These are phyloP conservation scores for Nothobranchius furzeri DNA, from an alignment of 2,113 vertebrate species.

Conservation along the genomic window DNA sequence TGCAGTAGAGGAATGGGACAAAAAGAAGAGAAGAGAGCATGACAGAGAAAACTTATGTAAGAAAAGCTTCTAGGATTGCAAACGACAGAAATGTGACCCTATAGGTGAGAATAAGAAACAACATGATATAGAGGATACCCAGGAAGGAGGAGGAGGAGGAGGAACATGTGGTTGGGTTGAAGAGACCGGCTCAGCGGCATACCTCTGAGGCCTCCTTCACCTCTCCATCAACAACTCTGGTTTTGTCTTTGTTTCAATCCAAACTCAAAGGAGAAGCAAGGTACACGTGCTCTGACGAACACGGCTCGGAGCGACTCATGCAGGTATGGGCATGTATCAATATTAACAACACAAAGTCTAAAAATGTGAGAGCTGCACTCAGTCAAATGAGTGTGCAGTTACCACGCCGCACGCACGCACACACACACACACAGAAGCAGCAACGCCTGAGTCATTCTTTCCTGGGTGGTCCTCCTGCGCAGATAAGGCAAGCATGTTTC, in stretches of 20 bases:
- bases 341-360: constrained; percentile 72
- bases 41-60: constrained; percentile 12
- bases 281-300: constrained; percentile 61
- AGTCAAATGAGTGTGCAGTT: constrained; percentile 59
- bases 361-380: constrained; percentile 58
- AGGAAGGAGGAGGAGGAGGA: constrained; percentile 13
- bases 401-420: constrained; percentile 20
- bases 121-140: constrained; percentile 12
- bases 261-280: constrained; percentile 63
- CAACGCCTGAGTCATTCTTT: constrained; percentile 70
- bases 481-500: constrained; percentile 81
- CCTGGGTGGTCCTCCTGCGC: constrained; percentile 81
- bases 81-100: constrained; percentile 17
- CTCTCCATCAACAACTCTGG: constrained; percentile 57
- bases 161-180: constrained; percentile 19
- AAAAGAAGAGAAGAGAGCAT: not conserved
- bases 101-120: constrained; percentile 17
- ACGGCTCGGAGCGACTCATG: constrained; percentile 58
- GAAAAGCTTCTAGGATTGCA: constrained; percentile 9
- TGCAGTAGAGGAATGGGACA: constrained; percentile 1
- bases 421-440: constrained; percentile 33
- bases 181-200: constrained; percentile 30
- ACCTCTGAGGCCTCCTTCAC: constrained; percentile 52
- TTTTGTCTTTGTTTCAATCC: constrained; percentile 70
- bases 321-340: constrained; percentile 77